Evolutionary conservation across 2,888 invertebrate species (phyloP).

Genomic region (Ectemnius lituratus): DNA sequence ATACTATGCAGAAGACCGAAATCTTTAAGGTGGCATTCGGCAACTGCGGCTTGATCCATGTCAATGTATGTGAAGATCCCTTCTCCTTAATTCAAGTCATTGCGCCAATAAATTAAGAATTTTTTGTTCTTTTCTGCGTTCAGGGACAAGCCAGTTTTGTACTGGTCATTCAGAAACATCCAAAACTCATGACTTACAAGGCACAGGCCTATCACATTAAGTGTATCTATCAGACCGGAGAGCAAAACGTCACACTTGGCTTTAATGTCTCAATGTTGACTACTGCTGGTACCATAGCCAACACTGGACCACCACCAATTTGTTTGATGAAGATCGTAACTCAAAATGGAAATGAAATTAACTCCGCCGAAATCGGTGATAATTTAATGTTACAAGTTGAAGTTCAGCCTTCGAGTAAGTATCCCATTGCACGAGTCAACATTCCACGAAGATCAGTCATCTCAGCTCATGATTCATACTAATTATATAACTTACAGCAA

Average conservation of each 20-base stretch:
- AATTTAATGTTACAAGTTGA: slow-evolving; percentile 92
- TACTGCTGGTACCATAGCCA: slow-evolving; percentile 96
- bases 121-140: not conserved
- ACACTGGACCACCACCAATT: slow-evolving; percentile 95
- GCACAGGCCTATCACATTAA: slow-evolving; percentile 98
- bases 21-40: slow-evolving; percentile 94
- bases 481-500: slow-evolving; percentile 79
- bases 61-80: slow-evolving; percentile 81
- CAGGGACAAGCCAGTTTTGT: slow-evolving; percentile 95
- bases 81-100: not conserved
- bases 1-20: slow-evolving; percentile 78
- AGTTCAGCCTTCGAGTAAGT: slow-evolving; percentile 84
- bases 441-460: not conserved
- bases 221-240: slow-evolving; percentile 96
- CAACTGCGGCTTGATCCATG: slow-evolving; percentile 93
- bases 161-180: slow-evolving; percentile 97
- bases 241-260: slow-evolving; percentile 93
- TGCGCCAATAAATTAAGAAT: not conserved
- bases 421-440: not conserved
- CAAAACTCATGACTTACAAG: slow-evolving; percentile 94
- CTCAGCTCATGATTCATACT: not conserved
- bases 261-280: slow-evolving; percentile 97
- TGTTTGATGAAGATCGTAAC: slow-evolving; percentile 95
- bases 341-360: slow-evolving; percentile 91
- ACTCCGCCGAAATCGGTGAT: slow-evolving; percentile 94